Evolutionary conservation across 1,140 invertebrate species (phyloP), one percentile per base, ranked within the genome.

Genomic region (Lanistes nyassanus): DNA sequence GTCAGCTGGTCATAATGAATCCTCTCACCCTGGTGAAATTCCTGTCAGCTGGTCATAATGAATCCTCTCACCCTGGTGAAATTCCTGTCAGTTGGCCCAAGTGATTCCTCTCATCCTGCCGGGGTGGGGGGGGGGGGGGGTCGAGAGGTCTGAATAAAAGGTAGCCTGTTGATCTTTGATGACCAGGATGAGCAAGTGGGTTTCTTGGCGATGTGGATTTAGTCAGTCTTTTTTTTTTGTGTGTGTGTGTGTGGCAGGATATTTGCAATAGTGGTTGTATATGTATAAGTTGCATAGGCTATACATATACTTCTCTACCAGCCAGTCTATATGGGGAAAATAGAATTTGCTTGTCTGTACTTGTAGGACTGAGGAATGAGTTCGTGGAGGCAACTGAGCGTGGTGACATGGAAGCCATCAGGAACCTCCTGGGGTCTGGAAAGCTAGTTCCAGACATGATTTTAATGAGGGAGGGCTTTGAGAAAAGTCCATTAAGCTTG

Each of bases 401-500:
- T 9, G 76, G 73, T 16, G 74, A 80, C 71, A 47, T 69, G 0
- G 68, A 70, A 16, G 37, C 74, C 47, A 70, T 78, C 21, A 23
- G 58, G 19, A 39, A 70, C 11, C 19, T 80, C 34, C 60, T 80
- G 26, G 66, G 76, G 37, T 67, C 74, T 1, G 42, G 37, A 3
- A 55, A 65, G 11, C 51, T 77, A 23, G 23, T 37, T 36, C 58
- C 72, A 19, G 71, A 80, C 62, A 26, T 75, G 4, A 79, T 66
- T 5, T 73, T 78, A 47, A 79, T 75, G 56, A 72, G 73, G 47
- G 78, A 82, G 60, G 78, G 76, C 11, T 76, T 79, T 72, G 80
- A 76, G 4, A 79, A 78, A 47, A 80, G 77, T 66, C 81, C 82
- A 16, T 76, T 86, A 21, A 77, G 81, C 56, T 68, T 84, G 26